These are phyloP conservation scores for Salarias fasciatus DNA, from an alignment of 2,797 vertebrate species.

Conservation along the genomic window DNA sequence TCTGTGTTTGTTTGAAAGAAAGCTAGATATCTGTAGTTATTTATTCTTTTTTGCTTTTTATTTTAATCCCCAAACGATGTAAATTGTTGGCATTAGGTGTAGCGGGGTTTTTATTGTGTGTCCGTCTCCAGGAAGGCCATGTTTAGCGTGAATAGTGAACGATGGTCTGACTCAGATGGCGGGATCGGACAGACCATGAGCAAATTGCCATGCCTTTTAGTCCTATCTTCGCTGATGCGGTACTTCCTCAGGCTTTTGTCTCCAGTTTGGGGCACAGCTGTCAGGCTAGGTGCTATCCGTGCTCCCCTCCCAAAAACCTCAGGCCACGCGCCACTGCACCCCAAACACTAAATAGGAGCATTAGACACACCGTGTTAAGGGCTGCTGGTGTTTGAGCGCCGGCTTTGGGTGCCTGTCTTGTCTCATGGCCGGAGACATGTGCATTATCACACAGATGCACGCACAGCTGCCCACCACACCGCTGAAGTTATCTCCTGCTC, in stretches of 20 bases:
- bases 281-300: conserved; percentile 83
- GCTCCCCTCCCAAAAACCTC: conserved; percentile 79
- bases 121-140: neutral
- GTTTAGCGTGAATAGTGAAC: conserved; percentile 53
- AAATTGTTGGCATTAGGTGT: neutral
- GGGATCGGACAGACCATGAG: conserved; percentile 58
- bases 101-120: too few species aligned
- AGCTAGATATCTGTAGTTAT: conserved; percentile 52
- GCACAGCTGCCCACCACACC: conserved; percentile 60
- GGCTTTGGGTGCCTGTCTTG: conserved; percentile 80
- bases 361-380: conserved; percentile 88
- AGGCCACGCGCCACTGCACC: conserved; percentile 81
- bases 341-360: conserved; percentile 86
- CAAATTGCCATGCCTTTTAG: conserved; percentile 78
- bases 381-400: conserved; percentile 82
- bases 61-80: conserved; percentile 42
- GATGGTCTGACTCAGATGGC: conserved; percentile 54
- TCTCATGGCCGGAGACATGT: conserved; percentile 68
- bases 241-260: conserved; percentile 86
- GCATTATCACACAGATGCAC: conserved; percentile 56
- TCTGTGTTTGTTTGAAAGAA: conserved; percentile 44
- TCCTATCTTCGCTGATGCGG: conserved; percentile 81
- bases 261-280: conserved; percentile 85
- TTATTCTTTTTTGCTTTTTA: conserved; percentile 54
- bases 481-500: conserved; percentile 56